Percentiles rank a stretch among this genome's conserved stretches.
These are phyloP conservation scores for Brenthis daphne DNA, from an alignment of 2,888 invertebrate species.

Conservation along the genomic window DNA sequence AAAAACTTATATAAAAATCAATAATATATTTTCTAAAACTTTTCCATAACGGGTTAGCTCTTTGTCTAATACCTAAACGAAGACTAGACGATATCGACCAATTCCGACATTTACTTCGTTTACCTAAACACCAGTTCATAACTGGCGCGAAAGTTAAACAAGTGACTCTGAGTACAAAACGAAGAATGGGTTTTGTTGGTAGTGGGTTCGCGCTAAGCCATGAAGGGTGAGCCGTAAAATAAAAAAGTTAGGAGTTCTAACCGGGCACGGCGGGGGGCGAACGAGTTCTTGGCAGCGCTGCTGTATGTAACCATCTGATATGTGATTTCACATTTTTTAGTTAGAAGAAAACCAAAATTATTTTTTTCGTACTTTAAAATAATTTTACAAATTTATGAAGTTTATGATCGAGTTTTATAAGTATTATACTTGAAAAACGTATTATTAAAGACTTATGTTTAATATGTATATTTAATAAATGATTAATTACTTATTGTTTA, in stretches of 20 bases:
- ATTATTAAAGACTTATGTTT: too few species aligned
- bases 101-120: slow-evolving; percentile 34
- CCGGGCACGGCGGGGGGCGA: slow-evolving; percentile 75
- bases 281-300: slow-evolving; percentile 68
- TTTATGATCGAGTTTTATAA: too few species aligned
- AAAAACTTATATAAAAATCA: too few species aligned
- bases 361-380: too few species aligned
- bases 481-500: too few species aligned
- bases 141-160: slow-evolving; percentile 60
- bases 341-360: too few species aligned
- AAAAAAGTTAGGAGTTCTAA: slow-evolving; percentile 79
- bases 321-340: background rate
- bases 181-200: slow-evolving; percentile 49
- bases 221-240: slow-evolving; percentile 76
- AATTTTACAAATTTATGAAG: too few species aligned
- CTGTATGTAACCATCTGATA: slow-evolving; percentile 54
- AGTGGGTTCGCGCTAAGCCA: slow-evolving; percentile 77
- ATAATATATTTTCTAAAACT: too few species aligned
- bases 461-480: too few species aligned
- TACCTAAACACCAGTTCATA: slow-evolving; percentile 45
- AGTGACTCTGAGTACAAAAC: slow-evolving; percentile 43
- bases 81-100: slow-evolving; percentile 23
- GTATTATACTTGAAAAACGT: too few species aligned
- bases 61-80: background rate
- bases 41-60: too few species aligned